A percentile compares a stretch with the other conserved stretches of the same genome.
Conservation (phyloP, 2,797 vertebrate species). For the Gobionotothen gibberifrons region DNA sequence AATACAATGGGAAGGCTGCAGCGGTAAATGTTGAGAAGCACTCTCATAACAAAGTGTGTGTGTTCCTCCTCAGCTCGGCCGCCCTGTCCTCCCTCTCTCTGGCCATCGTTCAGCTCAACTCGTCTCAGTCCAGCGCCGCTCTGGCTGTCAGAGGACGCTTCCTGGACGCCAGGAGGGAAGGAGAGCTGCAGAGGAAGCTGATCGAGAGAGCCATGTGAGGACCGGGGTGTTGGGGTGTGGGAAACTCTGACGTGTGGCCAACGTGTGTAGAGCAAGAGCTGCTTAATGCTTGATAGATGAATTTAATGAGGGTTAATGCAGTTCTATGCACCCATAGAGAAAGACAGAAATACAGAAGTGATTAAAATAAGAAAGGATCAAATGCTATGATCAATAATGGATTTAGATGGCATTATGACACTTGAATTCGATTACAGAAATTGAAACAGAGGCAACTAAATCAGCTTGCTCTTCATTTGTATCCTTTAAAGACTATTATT, state of each 20-base stretch:
- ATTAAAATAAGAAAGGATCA: neutral
- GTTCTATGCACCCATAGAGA: neutral
- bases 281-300: conserved; percentile 23
- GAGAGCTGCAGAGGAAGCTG: conserved; percentile 74
- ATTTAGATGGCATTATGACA: neutral
- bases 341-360: neutral
- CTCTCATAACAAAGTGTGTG: conserved; percentile 23
- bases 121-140: conserved; percentile 79
- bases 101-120: conserved; percentile 82
- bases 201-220: conserved; percentile 81
- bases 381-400: neutral
- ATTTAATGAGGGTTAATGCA: conserved; percentile 14
- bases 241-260: conserved; percentile 34
- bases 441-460: neutral
- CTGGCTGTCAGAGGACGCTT: conserved; percentile 82
- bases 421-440: neutral
- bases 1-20: conserved; percentile 30
- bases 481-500: no score
- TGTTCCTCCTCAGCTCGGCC: conserved; percentile 58
- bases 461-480: no score
- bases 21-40: conserved; percentile 51
- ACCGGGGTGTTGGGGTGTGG: conserved; percentile 11
- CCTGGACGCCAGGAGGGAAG: conserved; percentile 74
- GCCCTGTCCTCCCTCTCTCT: conserved; percentile 78
- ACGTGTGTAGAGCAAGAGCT: conserved; percentile 7